Base-by-base conservation (phyloP, 2,888 invertebrate genomes). In the Microplitis deprimator region DNA sequence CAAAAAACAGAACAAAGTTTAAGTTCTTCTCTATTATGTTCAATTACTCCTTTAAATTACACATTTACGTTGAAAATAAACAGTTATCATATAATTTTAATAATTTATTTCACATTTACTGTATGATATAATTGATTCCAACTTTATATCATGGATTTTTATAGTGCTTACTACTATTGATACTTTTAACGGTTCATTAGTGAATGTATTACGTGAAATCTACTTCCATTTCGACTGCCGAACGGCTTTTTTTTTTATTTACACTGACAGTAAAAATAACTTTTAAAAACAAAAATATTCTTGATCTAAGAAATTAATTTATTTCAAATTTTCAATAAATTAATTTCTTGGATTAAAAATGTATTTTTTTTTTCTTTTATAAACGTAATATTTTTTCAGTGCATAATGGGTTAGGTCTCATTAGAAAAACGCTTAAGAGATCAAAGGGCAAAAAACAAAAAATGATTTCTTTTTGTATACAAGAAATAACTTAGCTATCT, bases 1-100 rank as follows among this genome's bases (percentile, higher is more conserved):
- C 62, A 62, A 62, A 40, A 62, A 16, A 72, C 4, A 39, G 67
- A 38, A 8, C 38, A 39, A 62, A 72, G 60, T 62, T 8, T 3
- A 72, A 40, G 39, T 40, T 62, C 29, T 62, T 29, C n/a, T 4
- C 8, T n/a, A 50, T 50, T 50, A 50, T 50, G 13, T 50, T 10
- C 50, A 50, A 50, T 13, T 50, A 50, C 5, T 50, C 8, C 50
- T 50, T 50, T 50, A 13, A 50, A 50, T 50, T 50, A 13, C 8
- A 50, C 50, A 13, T 50, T 50, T 50, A 13, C 13, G 13, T 50
- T 50, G 13, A 50, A 50, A 50, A 50, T 50, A 13, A 50, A 50
- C 13, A 50, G 6, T 67, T 29, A 13, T 3, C 38, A 29, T 13
- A 67, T 20, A 20, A 38, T 38, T 67, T 67, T 67, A 13, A 20